Base-by-base conservation (phyloP, 92 coral and sea anemone genomes). In the Porites rus region DNA sequence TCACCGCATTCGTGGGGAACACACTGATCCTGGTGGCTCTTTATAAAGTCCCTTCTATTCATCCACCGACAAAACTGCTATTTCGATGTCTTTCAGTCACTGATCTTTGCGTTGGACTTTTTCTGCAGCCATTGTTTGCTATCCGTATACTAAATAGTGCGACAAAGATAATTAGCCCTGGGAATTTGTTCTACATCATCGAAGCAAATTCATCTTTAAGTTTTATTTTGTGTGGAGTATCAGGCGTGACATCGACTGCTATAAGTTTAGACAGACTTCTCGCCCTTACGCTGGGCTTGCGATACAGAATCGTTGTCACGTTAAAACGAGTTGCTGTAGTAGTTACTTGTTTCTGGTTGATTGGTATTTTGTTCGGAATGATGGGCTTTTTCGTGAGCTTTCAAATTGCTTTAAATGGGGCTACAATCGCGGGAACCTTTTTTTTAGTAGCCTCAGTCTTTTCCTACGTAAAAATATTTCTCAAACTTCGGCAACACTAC, bases 211-310 rank as follows among this genome's bases (percentile, higher is more conserved):
- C 24, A 20, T 59, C 54, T 52, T 38, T 60, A 74, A 51, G 64
- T 19, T 74, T 9, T 51, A 53, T 53, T 12, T 74, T 74, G 38
- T 52, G 78, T 19, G 78, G 51, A 19, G 14, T 52, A 74, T 74
- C 78, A 9, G 46, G 14, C 38, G 6, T 74, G 22, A 53, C 78
- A 74, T 74, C 64, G 60, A 79, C 72, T 5, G 74, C 74, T 1
- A 68, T 79, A 18, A 68, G 62, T n/a, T 20, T 79, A 13, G 73
- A 79, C 74, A 64, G 84, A 19, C 84, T 79, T 65, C 69, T 79
- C 2, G 84, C 54, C 7, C 58, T 79, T 5, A 20, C 21, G n/a
- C 53, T 79, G 24, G 53, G 73, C 2, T 8, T 18, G 43, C 64
- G 84, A n/a, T 79, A 79, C 73, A 65, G 74, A 60, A 28, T 63